Evolutionary conservation across 1,140 invertebrate genomes (phyloP).

Genomic region (Philotrypesis tridentata): DNA sequence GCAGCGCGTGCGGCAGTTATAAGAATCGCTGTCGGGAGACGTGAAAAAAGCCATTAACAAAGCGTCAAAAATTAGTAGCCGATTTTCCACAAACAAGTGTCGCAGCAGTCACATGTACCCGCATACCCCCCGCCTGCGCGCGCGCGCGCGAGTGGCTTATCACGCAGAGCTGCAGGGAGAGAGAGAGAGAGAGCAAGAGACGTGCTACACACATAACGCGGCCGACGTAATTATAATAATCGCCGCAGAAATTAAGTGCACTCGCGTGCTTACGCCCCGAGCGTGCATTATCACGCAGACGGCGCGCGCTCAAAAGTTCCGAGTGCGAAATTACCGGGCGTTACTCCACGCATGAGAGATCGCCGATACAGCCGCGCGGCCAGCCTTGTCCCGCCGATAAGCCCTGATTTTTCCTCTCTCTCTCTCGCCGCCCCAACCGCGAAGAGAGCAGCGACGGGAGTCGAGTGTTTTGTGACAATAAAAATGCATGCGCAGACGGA

Average conservation of each 20-base stretch:
- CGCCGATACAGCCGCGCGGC: no score
- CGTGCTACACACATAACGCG: no score
- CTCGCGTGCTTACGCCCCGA: slow-evolving; percentile 7
- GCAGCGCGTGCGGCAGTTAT: no score
- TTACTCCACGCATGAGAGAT: background rate
- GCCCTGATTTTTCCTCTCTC: no score
- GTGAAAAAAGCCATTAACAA: no score
- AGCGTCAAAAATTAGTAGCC: no score
- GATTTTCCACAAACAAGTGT: background rate
- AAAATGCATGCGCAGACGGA: slow-evolving; percentile 76
- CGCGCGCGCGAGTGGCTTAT: slow-evolving; percentile 14
- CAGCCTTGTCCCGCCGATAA: background rate
- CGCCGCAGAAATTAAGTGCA: slow-evolving; percentile 30
- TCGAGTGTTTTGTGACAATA: background rate
- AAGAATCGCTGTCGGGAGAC: no score
- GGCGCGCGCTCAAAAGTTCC: background rate
- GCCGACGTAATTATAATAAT: slow-evolving; percentile 37
- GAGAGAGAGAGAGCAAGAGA: no score
- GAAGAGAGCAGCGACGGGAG: background rate
- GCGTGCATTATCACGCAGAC: background rate
- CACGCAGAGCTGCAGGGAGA: no score
- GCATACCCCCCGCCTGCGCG: no score
- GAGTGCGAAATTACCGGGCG: background rate
- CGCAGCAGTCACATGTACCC: background rate
- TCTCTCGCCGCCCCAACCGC: no score